Conservation (phyloP, 2,113 vertebrate genomes). For the Hemiprocne comata region DNA sequence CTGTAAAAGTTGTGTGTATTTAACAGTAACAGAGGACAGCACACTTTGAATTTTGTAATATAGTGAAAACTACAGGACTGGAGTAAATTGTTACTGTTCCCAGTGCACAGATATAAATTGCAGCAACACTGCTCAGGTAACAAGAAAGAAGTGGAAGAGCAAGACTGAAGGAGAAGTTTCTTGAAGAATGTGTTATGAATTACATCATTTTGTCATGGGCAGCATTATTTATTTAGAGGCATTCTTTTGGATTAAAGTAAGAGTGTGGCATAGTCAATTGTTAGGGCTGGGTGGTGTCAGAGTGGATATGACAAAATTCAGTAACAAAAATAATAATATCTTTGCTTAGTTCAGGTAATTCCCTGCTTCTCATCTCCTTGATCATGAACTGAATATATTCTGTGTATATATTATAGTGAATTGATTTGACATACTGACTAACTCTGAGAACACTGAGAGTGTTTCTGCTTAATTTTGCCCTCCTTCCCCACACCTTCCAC, state of each 20-base stretch:
- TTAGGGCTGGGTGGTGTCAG: neutral
- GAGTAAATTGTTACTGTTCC: neutral
- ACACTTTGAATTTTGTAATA: neutral
- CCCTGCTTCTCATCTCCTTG: neutral
- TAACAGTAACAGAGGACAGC: neutral
- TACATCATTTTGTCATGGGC: neutral
- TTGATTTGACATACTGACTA: neutral
- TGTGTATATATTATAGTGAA: too few species aligned
- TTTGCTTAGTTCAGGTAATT: neutral
- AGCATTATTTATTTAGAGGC: neutral
- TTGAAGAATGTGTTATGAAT: neutral
- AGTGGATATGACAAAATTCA: neutral
- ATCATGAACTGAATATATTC: neutral
- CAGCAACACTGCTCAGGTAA: neutral
- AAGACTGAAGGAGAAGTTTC: neutral
- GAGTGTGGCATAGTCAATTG: neutral
- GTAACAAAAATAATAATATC: neutral
- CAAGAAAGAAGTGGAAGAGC: neutral
- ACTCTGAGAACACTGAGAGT: neutral
- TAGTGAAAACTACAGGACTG: neutral
- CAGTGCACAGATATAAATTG: neutral
- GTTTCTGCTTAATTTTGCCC: neutral
- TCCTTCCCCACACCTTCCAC: neutral
- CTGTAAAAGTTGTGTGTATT: neutral
- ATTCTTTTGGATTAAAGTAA: neutral